Evolutionary conservation across 1,140 invertebrate species (phyloP), one percentile per base, ranked within the genome.

Genomic region (Planococcus citri): DNA sequence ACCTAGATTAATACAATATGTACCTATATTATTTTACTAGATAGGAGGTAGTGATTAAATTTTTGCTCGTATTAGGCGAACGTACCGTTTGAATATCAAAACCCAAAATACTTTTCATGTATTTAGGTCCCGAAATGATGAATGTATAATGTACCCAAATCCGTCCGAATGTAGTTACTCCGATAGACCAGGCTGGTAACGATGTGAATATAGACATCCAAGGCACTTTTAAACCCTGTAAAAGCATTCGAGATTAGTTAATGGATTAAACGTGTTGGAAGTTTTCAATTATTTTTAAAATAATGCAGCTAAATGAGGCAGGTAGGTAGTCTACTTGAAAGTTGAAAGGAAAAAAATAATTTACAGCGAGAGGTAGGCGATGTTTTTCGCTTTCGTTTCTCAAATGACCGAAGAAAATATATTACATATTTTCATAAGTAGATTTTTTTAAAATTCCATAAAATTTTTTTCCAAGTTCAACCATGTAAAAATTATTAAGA

Each of bases 131-230:
- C 41, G 81, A 81, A 73, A 86, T 84, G 73, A 88, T 87, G 73
- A 88, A 88, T 22, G 85, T 82, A 74, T 88, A 88, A 76, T 88
- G 86, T 0, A 87, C 82, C 84, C 86, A 88, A 76, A 88, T 88
- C 70, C 86, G 79, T 21, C 86, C 86, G 73, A 87, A 88, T 0
- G 86, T 88, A 0, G 87, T 88, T 37, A 88, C 82, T 8, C 83
- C 85, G 73, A 94, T 89, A 0, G 91, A 86, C 90, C 89, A 93
- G 3, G 90, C 87, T 10, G 91, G 87, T 70, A 82, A 75, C 0
- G 90, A 93, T 8, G 79, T 88, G 12, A 94, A 78, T 61, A 95
- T 91, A 4, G 82, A 77, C 60, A 78, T 79, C 90, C 91, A 94
- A 12, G 92, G 91, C 14, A 87, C 85, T 38, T 76, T 74, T 74